These are phyloP conservation scores for Plebejus anna DNA, from an alignment of 2,888 invertebrate species.

Conservation along the genomic window DNA sequence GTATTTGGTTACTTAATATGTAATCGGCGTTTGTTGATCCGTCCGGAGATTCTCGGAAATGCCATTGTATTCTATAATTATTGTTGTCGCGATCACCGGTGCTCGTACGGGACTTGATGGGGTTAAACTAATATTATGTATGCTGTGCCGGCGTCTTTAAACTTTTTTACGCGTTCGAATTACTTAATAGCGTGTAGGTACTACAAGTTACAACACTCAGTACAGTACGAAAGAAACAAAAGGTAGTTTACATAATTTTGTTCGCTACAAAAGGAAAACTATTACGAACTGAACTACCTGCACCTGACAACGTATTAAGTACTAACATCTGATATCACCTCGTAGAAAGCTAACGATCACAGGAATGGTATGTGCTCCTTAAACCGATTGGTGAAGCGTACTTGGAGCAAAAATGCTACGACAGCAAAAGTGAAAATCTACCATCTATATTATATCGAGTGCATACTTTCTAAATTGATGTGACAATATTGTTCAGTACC, in stretches of 20 bases:
- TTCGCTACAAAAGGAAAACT: background rate
- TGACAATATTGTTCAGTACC: background rate
- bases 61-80: too few species aligned
- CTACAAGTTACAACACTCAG: background rate
- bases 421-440: constrained; percentile 63
- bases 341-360: constrained; percentile 62
- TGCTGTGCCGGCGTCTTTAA: too few species aligned
- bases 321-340: constrained; percentile 40
- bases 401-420: constrained; percentile 37
- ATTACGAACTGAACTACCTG: background rate
- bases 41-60: too few species aligned
- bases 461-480: constrained; percentile 14
- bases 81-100: too few species aligned
- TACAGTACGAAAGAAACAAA: background rate
- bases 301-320: background rate
- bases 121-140: too few species aligned
- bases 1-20: background rate
- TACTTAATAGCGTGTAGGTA: too few species aligned
- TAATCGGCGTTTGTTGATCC: too few species aligned
- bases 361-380: constrained; percentile 50
- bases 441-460: constrained; percentile 14
- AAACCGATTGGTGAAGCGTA: constrained; percentile 60
- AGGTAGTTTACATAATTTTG: background rate
- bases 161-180: too few species aligned
- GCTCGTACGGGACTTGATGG: too few species aligned